Conservation (phyloP, 2,797 vertebrate species). For the Fringilla coelebs region DNA sequence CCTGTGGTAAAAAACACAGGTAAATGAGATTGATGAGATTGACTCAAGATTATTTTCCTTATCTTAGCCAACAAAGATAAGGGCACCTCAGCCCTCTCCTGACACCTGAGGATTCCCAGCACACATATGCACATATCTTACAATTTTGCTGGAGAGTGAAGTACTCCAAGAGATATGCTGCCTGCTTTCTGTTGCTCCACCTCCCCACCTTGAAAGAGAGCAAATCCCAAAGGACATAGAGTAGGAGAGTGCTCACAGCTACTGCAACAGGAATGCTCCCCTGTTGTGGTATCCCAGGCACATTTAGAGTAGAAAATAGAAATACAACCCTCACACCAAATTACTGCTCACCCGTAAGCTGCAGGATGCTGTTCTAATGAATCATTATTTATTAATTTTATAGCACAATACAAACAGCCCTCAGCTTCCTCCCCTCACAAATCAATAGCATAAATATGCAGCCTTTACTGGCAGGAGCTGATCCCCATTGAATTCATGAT, state of each 20-base stretch:
- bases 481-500: conserved; percentile 9
- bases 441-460: conserved; percentile 50
- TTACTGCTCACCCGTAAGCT: neutral
- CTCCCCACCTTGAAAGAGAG: neutral
- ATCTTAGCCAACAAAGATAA: neutral
- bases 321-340: neutral
- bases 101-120: neutral
- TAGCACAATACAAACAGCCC: conserved; percentile 1
- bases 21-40: neutral
- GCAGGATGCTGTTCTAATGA: conserved; percentile 10
- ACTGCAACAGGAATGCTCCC: neutral
- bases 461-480: conserved; percentile 35
- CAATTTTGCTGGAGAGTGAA: neutral
- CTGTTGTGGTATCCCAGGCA: neutral
- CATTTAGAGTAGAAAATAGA: neutral
- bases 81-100: neutral
- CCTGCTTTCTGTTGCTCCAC: neutral
- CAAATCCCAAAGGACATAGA: neutral
- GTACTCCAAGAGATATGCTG: fast-evolving
- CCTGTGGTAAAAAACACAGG: neutral
- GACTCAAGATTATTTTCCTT: neutral
- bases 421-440: conserved; percentile 23
- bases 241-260: neutral
- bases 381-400: conserved; percentile 60
- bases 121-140: neutral